A percentile compares a stretch with the other conserved stretches of the same genome.
These are phyloP conservation scores for Lepidocolaptes lacrymiger DNA, from an alignment of 2,797 vertebrate species.

Conservation along the genomic window DNA sequence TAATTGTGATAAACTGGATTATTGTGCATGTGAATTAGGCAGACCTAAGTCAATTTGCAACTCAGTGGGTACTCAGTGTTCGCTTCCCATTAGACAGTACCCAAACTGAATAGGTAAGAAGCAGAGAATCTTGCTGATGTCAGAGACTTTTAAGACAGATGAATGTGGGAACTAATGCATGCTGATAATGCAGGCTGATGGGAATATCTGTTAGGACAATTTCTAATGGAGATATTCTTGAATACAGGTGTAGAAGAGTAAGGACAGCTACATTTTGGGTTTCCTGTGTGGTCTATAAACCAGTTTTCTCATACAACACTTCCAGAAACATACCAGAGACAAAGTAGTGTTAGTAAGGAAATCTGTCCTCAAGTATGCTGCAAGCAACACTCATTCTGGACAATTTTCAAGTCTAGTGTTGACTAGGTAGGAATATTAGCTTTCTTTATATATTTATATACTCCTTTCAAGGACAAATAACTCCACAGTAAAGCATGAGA, in stretches of 20 bases:
- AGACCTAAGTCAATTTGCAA: not conserved
- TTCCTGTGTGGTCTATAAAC: not conserved
- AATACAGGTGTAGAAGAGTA: not conserved
- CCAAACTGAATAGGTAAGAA: not conserved
- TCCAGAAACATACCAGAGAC: not conserved
- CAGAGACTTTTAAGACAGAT: not conserved
- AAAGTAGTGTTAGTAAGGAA: not conserved
- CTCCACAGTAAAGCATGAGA: not conserved
- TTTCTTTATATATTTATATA: not conserved
- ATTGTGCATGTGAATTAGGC: not conserved
- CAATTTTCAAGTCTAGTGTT: not conserved
- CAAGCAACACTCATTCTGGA: not conserved
- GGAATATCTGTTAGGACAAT: not conserved
- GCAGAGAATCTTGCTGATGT: not conserved
- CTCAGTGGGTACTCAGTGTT: not conserved
- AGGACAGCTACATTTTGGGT: not conserved
- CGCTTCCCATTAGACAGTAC: not conserved
- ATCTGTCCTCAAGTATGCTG: not conserved
- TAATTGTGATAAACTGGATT: not conserved
- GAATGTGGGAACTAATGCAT: not conserved
- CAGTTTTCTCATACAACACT: not conserved
- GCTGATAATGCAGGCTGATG: not conserved
- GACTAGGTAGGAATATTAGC: not conserved
- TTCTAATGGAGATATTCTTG: not conserved
- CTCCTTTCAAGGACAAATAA: not conserved